Base-by-base conservation (phyloP, 2,797 vertebrate species). In the Parambassis ranga region DNA sequence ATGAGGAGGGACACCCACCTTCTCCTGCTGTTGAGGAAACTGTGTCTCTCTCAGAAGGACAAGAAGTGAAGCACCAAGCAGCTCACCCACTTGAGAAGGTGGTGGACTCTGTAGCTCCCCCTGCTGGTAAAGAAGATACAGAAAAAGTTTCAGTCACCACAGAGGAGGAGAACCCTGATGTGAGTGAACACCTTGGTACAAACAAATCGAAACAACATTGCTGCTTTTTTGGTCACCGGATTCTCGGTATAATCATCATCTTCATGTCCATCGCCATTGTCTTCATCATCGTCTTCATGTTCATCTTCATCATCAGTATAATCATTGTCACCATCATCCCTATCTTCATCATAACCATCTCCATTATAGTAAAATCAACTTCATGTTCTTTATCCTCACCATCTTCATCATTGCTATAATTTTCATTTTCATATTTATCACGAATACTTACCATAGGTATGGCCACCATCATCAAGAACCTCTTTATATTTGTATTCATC, bases 161-260 rank as follows among this genome's bases (percentile, higher is more conserved):
- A 2, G 48, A 66, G 32, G 78, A 87, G 11, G 85, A 92, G 43
- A 77, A 80, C 8, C 47, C 65, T 46, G 66, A 63, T 72, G 92
- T 93, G 86, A 93, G 92, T 92, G 50, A 23, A 55, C 5, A 2
- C 32, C 1, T 8, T 58, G 4, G 35, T 10, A n/a, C n/a, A n/a
- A n/a, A n/a, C n/a, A n/a, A n/a, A n/a, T n/a, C n/a, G n/a, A 7
- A 43, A 30, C 2, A 3, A 4, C 27, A 58, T 2, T 13, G 6
- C 13, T 39, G 15, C 16, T 10, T 22, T 35, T 23, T 30, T n/a
- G 63, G 10, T 18, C 44, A 11, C 10, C 27, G 47, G 2, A n/a
- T n/a, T n/a, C n/a, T n/a, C n/a, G n/a, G n/a, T n/a, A n/a, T n/a
- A n/a, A n/a, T n/a, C 30, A 32, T n/a, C 11, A 10, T 5, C 7